A percentile compares a stretch with the other conserved stretches of the same genome.
These are phyloP conservation scores for Babyrousa celebensis DNA, from an alignment of 2,797 vertebrate genomes.

Conservation along the genomic window DNA sequence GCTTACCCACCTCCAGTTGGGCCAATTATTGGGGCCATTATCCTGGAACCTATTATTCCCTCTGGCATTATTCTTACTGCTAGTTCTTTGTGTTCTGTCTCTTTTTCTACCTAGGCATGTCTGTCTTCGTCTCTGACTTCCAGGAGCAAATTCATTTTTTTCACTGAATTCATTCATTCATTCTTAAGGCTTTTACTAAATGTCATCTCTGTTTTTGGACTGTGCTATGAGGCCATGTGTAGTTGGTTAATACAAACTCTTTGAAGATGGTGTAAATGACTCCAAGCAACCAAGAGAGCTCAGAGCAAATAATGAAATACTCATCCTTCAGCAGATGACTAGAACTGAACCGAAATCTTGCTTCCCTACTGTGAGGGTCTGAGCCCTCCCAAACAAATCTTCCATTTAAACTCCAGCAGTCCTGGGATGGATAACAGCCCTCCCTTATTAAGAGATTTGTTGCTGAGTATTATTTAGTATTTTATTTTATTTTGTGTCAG, in stretches of 20 bases:
- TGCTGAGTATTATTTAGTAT: conserved; percentile 81
- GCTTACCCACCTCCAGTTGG: neutral
- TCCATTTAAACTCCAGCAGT: neutral
- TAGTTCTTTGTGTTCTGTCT: neutral
- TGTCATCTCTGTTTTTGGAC: neutral
- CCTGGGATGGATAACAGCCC: conserved; percentile 65
- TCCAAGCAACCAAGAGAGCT: neutral
- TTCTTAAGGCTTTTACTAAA: conserved; percentile 39
- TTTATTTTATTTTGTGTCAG: conserved; percentile 85
- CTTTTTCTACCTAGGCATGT: neutral
- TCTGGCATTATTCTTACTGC: neutral
- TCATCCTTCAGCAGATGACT: neutral
- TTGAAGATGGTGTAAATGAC: conserved; percentile 67
- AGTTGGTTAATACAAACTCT: conserved; percentile 15
- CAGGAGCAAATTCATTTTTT: neutral
- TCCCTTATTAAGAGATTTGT: conserved; percentile 87
- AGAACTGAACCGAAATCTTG: conserved; percentile 13
- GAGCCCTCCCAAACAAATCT: neutral
- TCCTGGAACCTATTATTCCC: neutral
- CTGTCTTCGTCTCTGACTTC: conserved; percentile 32
- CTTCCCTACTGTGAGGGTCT: neutral
- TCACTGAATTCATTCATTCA: conserved; percentile 1
- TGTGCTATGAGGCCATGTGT: neutral
- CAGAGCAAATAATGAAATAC: conserved; percentile 41
- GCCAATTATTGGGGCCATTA: neutral